Conservation (phyloP, 2,888 invertebrate genomes). For the Campoletis raptor region DNA sequence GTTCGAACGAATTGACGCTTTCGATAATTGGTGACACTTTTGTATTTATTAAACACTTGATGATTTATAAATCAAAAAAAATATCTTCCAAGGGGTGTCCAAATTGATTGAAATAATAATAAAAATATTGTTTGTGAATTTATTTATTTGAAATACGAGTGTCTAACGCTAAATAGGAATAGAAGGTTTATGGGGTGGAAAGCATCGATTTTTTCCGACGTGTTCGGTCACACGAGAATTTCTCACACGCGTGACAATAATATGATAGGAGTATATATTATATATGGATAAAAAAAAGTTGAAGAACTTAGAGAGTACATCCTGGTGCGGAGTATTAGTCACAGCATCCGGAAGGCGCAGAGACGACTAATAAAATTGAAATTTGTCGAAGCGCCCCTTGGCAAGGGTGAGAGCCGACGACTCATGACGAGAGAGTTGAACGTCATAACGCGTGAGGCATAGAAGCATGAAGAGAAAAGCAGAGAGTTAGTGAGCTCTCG, state of each 20-base stretch:
- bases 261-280: slow-evolving; percentile 7
- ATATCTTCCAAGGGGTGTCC: neutral
- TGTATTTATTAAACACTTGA: neutral
- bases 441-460: slow-evolving; percentile 24
- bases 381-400: slow-evolving; percentile 72
- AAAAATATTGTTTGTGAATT: neutral
- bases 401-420: slow-evolving; percentile 54
- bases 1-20: neutral
- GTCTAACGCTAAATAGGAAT: neutral
- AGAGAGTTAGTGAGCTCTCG: slow-evolving; percentile 56
- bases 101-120: neutral
- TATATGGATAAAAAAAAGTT: neutral
- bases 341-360: slow-evolving; percentile 12
- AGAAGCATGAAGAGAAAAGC: slow-evolving; percentile 22
- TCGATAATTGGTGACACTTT: neutral
- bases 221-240: slow-evolving; percentile 13
- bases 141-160: neutral
- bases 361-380: slow-evolving; percentile 75
- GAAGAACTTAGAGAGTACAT: neutral
- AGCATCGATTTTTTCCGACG: slow-evolving; percentile 11
- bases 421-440: slow-evolving; percentile 49
- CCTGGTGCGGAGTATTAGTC: slow-evolving; percentile 4
- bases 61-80: neutral
- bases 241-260: slow-evolving; percentile 33
- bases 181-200: neutral